Base-by-base conservation (phyloP, 2,113 vertebrate genomes). In the Apeltes quadracus region DNA sequence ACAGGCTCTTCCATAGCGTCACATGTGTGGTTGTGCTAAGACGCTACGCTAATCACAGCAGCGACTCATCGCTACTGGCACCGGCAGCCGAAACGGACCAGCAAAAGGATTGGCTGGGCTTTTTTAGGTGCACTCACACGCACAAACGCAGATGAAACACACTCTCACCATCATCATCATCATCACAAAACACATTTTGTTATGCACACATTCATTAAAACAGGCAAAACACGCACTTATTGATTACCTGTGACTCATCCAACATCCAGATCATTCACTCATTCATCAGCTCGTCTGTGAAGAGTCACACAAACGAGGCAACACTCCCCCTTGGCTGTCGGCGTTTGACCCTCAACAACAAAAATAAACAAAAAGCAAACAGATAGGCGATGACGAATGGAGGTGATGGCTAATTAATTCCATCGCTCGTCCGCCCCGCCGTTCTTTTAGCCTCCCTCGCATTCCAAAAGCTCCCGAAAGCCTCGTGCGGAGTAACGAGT, bases 41-140 rank as follows among this genome's bases (percentile, higher is more conserved):
- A 62, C 15, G 10, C 39, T 84, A 23, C 65, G 57, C 39, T 66
- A 74, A 72, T 74, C 58, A 67, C 71, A 71, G 56, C 34, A 77
- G 39, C 36, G 6, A 39, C 48, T 77, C 67, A 38, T 62, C 15
- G 32, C 59, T 83, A 61, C 73, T 81, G 81, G 59, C 69, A 70
- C 72, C 43, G 56, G 57, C 46, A 54, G 53, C 55, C 2, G 74
- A 86, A 86, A 69, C 75, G 68, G 66, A 82, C 65, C 69, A 68
- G 79, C 75, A 83, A n/a, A n/a, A 78, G 70, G 69, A 89, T 64
- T 84, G 76, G 59, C 78, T 29, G 57, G 48, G 80, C 68, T 82
- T 79, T 83, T 65, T 69, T 29, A 29, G 29, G 29, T 5, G 62
- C 70, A 53, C 41, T 58, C 69, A 50, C 22, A 5, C 55, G 34